Evolutionary conservation across 2,888 invertebrate species (phyloP).

Genomic region (Acheta domesticus): DNA sequence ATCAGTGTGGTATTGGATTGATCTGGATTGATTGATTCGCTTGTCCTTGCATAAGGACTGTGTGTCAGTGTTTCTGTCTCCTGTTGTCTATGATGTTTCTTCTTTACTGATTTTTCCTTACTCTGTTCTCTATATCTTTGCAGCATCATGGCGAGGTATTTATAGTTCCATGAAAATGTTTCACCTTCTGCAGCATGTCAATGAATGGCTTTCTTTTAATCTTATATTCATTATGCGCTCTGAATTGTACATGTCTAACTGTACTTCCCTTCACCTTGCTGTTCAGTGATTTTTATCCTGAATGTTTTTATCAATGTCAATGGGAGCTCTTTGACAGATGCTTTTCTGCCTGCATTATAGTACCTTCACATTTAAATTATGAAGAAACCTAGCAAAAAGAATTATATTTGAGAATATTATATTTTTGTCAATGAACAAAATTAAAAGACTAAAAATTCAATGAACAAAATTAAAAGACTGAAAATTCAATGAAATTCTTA

Average conservation of each 20-base stretch:
- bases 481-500: no score
- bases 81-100: background rate
- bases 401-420: no score
- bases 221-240: conserved; percentile 18
- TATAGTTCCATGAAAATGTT: conserved; percentile 30
- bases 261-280: no score
- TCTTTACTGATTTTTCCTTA: conserved; percentile 2
- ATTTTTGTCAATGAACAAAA: no score
- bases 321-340: no score
- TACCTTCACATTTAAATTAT: no score
- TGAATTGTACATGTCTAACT: background rate
- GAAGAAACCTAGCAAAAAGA: no score
- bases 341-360: no score
- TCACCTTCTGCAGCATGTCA: conserved; percentile 31
- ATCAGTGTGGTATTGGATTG: conserved; percentile 23
- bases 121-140: conserved; percentile 37
- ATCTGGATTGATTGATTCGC: conserved; percentile 27
- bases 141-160: conserved; percentile 46
- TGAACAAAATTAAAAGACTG: no score
- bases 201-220: conserved; percentile 30
- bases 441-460: no score
- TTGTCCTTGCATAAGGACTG: conserved; percentile 18
- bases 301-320: no score
- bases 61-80: conserved; percentile 9
- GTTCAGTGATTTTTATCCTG: no score